A percentile compares a stretch with the other conserved stretches of the same genome.
phyloP scores from a whole-genome alignment of 2,888 invertebrate genomes.

The Euplexia lucipara region DNA sequence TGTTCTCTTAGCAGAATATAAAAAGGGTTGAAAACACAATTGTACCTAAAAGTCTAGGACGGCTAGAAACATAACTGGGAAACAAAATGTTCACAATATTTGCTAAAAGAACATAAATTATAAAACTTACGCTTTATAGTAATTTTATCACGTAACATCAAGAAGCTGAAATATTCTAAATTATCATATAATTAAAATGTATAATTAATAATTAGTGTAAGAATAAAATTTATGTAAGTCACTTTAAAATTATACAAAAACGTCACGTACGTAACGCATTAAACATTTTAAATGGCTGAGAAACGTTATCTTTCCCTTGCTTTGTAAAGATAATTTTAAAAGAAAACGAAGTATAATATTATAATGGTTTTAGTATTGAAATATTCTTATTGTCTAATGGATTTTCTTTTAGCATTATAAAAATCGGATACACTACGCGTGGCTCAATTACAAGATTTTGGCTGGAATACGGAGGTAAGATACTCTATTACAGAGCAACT shows the following conservation, averaged over 20 bases:
- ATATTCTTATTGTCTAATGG: conserved; percentile 34
- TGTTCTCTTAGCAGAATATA: conserved; percentile 49
- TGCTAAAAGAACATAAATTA: conserved; percentile 52
- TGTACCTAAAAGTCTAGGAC: background rate
- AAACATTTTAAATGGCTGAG: conserved; percentile 48
- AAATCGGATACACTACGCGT: conserved; percentile 30
- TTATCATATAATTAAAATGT: conserved; percentile 77
- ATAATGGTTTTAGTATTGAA: conserved; percentile 19
- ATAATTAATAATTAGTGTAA: conserved; percentile 61
- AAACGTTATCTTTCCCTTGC: conserved; percentile 34
- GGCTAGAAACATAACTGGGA: background rate
- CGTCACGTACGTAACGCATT: conserved; percentile 54
- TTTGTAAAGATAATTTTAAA: conserved; percentile 45
- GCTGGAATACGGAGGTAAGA: conserved; percentile 12
- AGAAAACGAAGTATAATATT: conserved; percentile 14
- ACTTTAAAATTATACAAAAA: conserved; percentile 55
- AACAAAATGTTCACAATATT: conserved; percentile 20
- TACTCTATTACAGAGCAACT: conserved; percentile 2
- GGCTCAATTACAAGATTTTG: conserved; percentile 4
- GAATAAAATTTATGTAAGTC: conserved; percentile 60
- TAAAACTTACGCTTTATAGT: conserved; percentile 85
- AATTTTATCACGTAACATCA: conserved; percentile 77
- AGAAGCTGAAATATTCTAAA: conserved; percentile 86
- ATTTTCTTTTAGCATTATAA: conserved; percentile 38
- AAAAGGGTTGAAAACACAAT: background rate